Conservation (phyloP, 2,888 invertebrate genomes). For the Gnatocerus cornutus region DNA sequence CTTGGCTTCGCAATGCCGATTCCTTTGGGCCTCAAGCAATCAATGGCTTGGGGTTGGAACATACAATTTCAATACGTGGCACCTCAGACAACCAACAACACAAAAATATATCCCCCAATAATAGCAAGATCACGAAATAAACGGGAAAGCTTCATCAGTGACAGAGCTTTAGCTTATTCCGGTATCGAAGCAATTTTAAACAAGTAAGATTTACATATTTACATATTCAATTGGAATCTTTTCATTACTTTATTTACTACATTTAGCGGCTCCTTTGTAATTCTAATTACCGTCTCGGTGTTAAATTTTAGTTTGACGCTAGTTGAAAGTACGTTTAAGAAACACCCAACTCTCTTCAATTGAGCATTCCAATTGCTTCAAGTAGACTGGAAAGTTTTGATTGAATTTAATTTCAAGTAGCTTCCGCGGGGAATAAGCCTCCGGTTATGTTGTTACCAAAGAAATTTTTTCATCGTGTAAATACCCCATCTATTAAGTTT, state of each 20-base stretch:
- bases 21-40: constrained; percentile 72
- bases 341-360: constrained; percentile 1
- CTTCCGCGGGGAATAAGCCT: background rate
- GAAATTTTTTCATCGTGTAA: too few relatives aligned
- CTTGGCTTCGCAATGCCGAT: constrained; percentile 76
- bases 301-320: constrained; percentile 18
- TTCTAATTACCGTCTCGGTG: constrained; percentile 13
- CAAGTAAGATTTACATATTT: constrained; percentile 55
- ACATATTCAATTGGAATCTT: constrained; percentile 14
- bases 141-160: constrained; percentile 54
- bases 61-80: constrained; percentile 78
- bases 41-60: constrained; percentile 75
- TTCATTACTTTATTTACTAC: constrained; percentile 4
- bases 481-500: too few relatives aligned
- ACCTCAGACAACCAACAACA: constrained; percentile 60
- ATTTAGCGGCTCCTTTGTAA: constrained; percentile 12
- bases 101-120: constrained; percentile 62
- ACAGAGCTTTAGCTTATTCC: constrained; percentile 63
- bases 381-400: constrained; percentile 5
- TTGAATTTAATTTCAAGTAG: background rate
- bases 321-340: constrained; percentile 14
- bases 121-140: constrained; percentile 58
- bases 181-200: constrained; percentile 64
- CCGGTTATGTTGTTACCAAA: background rate
- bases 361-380: constrained; percentile 15